phyloP scores from a whole-genome alignment of 2,113 vertebrate species.

The Macquaria ambigua region DNA sequence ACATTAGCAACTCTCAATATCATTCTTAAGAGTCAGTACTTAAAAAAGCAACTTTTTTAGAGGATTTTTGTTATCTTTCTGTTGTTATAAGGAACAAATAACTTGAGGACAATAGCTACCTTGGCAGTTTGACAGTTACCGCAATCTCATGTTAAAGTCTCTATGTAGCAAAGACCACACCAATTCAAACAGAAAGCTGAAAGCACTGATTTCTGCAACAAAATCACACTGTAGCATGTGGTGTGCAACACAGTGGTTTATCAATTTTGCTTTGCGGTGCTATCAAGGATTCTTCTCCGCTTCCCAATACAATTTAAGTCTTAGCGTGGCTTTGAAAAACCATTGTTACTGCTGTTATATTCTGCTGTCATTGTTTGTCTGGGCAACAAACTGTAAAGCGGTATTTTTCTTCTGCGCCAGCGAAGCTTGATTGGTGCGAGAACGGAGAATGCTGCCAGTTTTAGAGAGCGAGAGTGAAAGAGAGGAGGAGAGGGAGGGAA shows the following conservation, averaged over 20 bases:
- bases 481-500: not conserved
- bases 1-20: not conserved
- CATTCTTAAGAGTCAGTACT: not conserved
- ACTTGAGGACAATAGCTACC: not conserved
- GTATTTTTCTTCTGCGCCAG: constrained; percentile 23
- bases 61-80: not conserved
- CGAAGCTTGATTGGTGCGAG: constrained; percentile 32
- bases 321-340: constrained; percentile 34
- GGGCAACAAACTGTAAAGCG: constrained; percentile 43
- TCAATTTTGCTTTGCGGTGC: constrained; percentile 16
- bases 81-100: not conserved
- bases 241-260: constrained; percentile 11
- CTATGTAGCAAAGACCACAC: not conserved
- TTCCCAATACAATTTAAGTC: constrained; percentile 33
- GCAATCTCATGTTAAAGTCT: constrained; percentile 11
- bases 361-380: constrained; percentile 53
- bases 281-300: constrained; percentile 6
- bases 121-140: constrained; percentile 9
- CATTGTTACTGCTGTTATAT: constrained; percentile 39
- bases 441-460: constrained; percentile 34
- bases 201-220: constrained; percentile 25
- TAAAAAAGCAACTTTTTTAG: not conserved
- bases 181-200: not conserved
- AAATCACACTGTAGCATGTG: not conserved
- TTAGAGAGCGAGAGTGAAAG: not conserved